Base-by-base conservation (phyloP, 2,113 vertebrate species). In the Triplophysa siluroides region DNA sequence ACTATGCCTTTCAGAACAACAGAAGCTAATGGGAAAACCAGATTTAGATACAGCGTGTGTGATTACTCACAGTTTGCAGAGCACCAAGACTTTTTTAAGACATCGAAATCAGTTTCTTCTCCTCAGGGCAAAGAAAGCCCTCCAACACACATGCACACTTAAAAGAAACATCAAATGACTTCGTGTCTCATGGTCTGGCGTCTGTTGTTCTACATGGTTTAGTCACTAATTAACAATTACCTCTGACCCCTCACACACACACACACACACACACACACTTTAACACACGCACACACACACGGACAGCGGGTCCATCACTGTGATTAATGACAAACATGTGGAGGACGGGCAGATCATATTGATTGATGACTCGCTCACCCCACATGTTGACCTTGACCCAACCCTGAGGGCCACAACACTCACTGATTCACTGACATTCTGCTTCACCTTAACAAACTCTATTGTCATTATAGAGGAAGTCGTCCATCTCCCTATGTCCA, bases 281-380 rank as follows among this genome's bases (percentile, higher is more conserved):
- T 29, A 29, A 26, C 45, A 18, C 29, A 41, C 69, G 73, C 78
- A 56, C 23, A 66, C 61, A 78, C 75, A 77, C 26, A 77, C 24
- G 24, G 45, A 67, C 24, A 76, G 88, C 80, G 85, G 74, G 86
- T 68, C 84, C 87, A 87, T 90, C 89, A 91, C 83, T 1, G 47
- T 93, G 92, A 92, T 92, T 86, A 88, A 92, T 92, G 89, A 89
- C 88, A 76, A 89, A 90, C 92, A 93, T 91, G 89, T 87, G 89
- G 91, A 83, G 84, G 88, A 80, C 89, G 89, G 88, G 85, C 85
- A 67, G 87, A 89, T 90, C 91, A 68, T 76, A 33, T 18, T 91
- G 92, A 93, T 91, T 89, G 90, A 93, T 92, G 91, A 89, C 66
- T 84, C 79, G 85, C 89, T 89, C 87, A 62, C 86, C 74, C 85